Conservation (phyloP, 2,113 vertebrate species). For the Carassius auratus region DNA sequence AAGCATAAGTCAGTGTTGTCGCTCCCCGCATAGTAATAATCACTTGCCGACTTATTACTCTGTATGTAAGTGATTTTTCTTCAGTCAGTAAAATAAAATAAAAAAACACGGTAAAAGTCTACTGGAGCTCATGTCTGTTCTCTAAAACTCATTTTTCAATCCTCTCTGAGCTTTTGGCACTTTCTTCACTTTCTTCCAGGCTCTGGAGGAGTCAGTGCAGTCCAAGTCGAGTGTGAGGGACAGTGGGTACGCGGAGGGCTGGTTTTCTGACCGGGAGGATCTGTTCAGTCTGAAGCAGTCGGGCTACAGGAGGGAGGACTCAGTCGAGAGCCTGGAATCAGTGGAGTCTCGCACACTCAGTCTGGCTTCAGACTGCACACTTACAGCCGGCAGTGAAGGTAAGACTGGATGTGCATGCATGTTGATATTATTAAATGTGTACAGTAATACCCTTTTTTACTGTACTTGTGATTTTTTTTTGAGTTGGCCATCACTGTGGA, state of each 20-base stretch:
- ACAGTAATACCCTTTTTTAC: neutral
- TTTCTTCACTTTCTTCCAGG: constrained; percentile 51
- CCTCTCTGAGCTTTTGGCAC: neutral
- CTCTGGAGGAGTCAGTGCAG: constrained; percentile 65
- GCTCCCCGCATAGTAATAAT: neutral
- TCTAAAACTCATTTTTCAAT: neutral
- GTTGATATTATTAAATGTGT: neutral
- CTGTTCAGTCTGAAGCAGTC: constrained; percentile 51
- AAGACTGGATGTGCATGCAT: neutral
- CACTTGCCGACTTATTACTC: neutral
- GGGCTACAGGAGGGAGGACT: constrained; percentile 79
- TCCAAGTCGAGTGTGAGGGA: constrained; percentile 76
- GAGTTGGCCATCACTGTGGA: neutral
- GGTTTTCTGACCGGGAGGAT: constrained; percentile 80
- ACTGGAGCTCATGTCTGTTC: neutral
- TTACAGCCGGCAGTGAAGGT: constrained; percentile 85
- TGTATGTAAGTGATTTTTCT: neutral
- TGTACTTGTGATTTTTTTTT: neutral
- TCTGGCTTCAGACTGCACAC: constrained; percentile 76
- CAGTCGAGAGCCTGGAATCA: constrained; percentile 83
- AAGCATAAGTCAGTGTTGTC: neutral
- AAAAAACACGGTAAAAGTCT: neutral
- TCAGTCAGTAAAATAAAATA: neutral
- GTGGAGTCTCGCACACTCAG: constrained; percentile 79
- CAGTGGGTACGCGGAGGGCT: constrained; percentile 80